Evolutionary conservation across 1,140 invertebrate genomes (phyloP), one percentile per base, ranked within the genome.

Genomic region (Harpegnathos saltator): DNA sequence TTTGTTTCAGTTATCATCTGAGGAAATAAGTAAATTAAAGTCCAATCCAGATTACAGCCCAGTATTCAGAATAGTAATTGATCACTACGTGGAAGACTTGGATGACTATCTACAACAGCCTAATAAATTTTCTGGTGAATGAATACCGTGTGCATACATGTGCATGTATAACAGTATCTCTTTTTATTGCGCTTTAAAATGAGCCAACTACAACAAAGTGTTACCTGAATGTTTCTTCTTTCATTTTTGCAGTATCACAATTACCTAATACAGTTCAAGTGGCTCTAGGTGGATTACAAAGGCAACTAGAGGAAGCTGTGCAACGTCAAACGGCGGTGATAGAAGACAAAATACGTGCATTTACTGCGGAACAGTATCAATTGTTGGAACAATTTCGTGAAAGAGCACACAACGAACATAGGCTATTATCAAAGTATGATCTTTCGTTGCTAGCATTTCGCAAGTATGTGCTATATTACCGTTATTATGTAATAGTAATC

Each of bases 321-420:
- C 94, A 94, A 74, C 90, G 91, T 24, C 92, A 95, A 91, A 89
- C 92, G 78, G 78, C 88, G 26, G 83, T 89, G n/a, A 92, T 94
- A 62, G 95, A 95, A 85, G 93, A 95, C 83, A 94, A 93, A 89
- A 95, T 96, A 82, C 93, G 94, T 62, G 85, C 89, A 65, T 96
- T 92, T 78, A 94, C 94, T 15, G 93, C 94, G 52, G 91, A 95
- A 72, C 95, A 95, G 81, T 94, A 95, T 92, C 91, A 93, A 50
- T 84, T 92, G 58, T 88, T 96, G 52, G 95, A 95, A 69, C 88
- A 93, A 44, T 94, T 94, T 84, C 92, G 94, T 33, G 94, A 95
- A 72, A 92, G 90, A 72, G 94, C 93, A 52, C 94, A 94, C 80
- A 92, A 89, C 29, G 95, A 96, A 88, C 94, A 95, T 90, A 90